Base-by-base conservation (phyloP, 2,888 invertebrate species). In the Belgica antarctica region DNA sequence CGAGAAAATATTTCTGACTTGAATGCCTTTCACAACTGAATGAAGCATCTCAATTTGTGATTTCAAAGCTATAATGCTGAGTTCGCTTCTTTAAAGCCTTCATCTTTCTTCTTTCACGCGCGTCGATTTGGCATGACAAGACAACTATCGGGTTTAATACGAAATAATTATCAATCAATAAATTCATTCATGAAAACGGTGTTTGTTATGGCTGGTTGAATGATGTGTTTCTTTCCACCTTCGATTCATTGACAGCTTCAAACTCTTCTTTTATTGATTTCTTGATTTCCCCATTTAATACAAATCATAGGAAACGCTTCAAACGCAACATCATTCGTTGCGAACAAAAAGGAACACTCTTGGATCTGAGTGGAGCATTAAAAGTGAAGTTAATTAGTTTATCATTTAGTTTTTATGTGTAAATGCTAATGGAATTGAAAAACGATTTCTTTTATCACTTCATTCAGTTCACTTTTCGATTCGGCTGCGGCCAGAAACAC, bases 61-160 rank as follows among this genome's bases (percentile, higher is more conserved):
- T 46, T 46, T 59, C 59, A 24, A 52, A 52, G 19, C 17, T 25
- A 5, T n/a, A 41, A 41, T n/a, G 41, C 41, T 41, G 3, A n/a
- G 41, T 41, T 41, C 41, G 41, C 12, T 52, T 22, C 17, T 22
- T 19, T 19, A 22, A 31, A 2, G 22, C 52, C 22, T 22, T 31
- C 34, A 31, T 31, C 52, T 3, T 52, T 22, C 17, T 3, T 3
- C 52, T 52, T n/a, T 17, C 52, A 52, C n/a, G n/a, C n/a, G n/a
- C 12, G 52, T 52, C 52, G 52, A 52, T 27, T 59, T 19, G 59
- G 7, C 59, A 25, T 59, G 59, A 59, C 59, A 19, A 59, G 59
- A 59, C 19, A 59, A 59, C 27, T 59, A 25, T 59, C 59, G 59
- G 59, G 25, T 59, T 59, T 19, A 59, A 59, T 27, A 5, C 27